Conservation (phyloP, 92 coral and sea anemone species). For the Epizoanthus scotinus region DNA sequence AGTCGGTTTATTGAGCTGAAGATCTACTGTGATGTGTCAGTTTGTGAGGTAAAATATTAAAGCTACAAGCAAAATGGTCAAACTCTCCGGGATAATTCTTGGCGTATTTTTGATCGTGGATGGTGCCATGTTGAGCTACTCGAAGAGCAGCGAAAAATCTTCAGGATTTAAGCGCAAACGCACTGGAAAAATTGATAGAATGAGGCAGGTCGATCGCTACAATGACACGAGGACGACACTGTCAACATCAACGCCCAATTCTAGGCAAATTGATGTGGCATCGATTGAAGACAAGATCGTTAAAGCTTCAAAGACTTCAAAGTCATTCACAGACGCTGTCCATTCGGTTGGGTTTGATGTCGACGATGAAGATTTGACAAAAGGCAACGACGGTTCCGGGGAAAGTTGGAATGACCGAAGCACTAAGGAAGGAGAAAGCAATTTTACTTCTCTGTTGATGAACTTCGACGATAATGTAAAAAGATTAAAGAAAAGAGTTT, state of each 20-base stretch:
- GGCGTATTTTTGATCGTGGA: not conserved
- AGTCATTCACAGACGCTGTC: slow-evolving; percentile 5
- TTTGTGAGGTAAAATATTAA: not conserved
- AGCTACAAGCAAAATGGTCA: slow-evolving; percentile 6
- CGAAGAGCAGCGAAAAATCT: slow-evolving; percentile 11
- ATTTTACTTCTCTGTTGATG: slow-evolving; percentile 10
- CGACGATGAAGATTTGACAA: slow-evolving; percentile 36
- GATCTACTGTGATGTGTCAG: not conserved
- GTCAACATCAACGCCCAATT: slow-evolving; percentile 19
- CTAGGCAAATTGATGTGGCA: not conserved
- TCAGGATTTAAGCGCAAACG: not conserved
- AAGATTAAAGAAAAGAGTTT: slow-evolving; percentile 4
- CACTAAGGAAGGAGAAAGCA: not conserved
- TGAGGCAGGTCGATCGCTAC: not conserved
- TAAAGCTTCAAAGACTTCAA: slow-evolving; percentile 1
- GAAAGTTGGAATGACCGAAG: not conserved
- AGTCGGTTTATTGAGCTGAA: not conserved
- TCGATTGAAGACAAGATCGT: slow-evolving; percentile 8
- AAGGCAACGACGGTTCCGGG: slow-evolving; percentile 27
- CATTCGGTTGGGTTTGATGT: not conserved
- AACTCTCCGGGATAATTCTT: not conserved
- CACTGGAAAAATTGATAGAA: slow-evolving; percentile 1
- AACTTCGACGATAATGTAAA: slow-evolving; percentile 16
- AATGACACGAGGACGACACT: slow-evolving; percentile 4
- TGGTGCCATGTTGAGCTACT: not conserved